A percentile compares a stretch with the other conserved stretches of the same genome.
Evolutionary conservation across 2,113 vertebrate genomes (phyloP).

Genomic region (Turnix velox): DNA sequence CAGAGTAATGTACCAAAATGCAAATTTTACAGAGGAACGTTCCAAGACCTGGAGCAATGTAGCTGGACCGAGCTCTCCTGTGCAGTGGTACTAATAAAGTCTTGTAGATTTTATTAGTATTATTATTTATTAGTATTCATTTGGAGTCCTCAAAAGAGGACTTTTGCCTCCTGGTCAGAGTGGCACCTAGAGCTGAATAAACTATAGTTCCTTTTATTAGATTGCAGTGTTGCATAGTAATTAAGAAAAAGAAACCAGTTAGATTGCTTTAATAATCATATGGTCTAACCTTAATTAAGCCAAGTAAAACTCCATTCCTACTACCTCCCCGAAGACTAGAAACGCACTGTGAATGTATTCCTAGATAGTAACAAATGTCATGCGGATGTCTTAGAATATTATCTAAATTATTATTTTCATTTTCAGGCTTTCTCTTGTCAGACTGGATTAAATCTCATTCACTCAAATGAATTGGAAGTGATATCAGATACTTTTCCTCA

Average conservation of each 20-base stretch:
- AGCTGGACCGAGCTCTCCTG: neutral
- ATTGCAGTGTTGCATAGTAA: neutral
- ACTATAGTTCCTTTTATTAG: neutral
- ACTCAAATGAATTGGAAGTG: neutral
- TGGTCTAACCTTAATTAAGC: neutral
- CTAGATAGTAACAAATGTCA: neutral
- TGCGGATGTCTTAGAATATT: neutral
- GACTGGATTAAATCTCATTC: neutral
- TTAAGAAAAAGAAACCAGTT: neutral
- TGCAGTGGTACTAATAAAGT: neutral
- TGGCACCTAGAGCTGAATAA: neutral
- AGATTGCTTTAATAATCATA: conserved; percentile 7
- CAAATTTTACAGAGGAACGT: neutral
- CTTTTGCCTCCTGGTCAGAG: conserved; percentile 10
- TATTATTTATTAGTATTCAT: neutral
- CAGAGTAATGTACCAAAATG: neutral
- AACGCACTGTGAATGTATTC: neutral
- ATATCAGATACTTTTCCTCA: neutral
- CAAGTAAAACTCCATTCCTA: neutral
- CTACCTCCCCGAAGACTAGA: neutral
- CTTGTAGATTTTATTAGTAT: neutral
- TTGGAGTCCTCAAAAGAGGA: neutral
- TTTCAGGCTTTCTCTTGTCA: neutral
- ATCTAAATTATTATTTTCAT: neutral
- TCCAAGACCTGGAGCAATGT: neutral